A percentile compares a stretch with the other conserved stretches of the same genome.
Conservation (phyloP, 2,797 vertebrate species). For the Pipistrellus pipistrellus region DNA sequence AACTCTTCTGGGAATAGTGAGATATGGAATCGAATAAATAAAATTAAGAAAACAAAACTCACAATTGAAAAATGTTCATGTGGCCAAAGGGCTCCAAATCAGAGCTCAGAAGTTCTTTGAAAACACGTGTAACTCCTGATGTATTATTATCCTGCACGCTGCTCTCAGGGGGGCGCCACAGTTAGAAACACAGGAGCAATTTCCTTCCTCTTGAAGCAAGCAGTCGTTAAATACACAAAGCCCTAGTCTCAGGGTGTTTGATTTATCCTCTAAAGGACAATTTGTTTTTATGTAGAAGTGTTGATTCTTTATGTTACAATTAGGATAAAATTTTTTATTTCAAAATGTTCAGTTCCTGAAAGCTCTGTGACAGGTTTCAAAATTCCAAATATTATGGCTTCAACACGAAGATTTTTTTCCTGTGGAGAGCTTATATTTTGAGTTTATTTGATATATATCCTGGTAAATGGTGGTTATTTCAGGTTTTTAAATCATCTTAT, state of each 20-base stretch:
- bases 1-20: background rate
- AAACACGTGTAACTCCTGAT: background rate
- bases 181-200: background rate
- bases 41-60: slow-evolving; percentile 23
- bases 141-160: background rate
- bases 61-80: background rate
- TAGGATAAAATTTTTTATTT: slow-evolving; percentile 51
- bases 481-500: slow-evolving; percentile 8
- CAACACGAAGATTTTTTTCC: background rate
- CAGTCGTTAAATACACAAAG: background rate
- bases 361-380: background rate
- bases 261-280: background rate
- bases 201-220: slow-evolving; percentile 35
- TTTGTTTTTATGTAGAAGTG: background rate
- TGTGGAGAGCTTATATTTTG: background rate
- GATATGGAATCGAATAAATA: background rate
- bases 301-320: background rate
- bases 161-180: background rate
- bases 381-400: slow-evolving; percentile 4
- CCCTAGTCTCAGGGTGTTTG: background rate
- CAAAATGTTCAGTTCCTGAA: slow-evolving; percentile 20
- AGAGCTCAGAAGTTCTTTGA: background rate
- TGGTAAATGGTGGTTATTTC: slow-evolving; percentile 15
- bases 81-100: background rate
- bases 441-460: slow-evolving; percentile 11